A percentile compares a stretch with the other conserved stretches of the same genome.
phyloP scores from a whole-genome alignment of 2,888 invertebrate genomes.

The Nebria brevicollis region DNA sequence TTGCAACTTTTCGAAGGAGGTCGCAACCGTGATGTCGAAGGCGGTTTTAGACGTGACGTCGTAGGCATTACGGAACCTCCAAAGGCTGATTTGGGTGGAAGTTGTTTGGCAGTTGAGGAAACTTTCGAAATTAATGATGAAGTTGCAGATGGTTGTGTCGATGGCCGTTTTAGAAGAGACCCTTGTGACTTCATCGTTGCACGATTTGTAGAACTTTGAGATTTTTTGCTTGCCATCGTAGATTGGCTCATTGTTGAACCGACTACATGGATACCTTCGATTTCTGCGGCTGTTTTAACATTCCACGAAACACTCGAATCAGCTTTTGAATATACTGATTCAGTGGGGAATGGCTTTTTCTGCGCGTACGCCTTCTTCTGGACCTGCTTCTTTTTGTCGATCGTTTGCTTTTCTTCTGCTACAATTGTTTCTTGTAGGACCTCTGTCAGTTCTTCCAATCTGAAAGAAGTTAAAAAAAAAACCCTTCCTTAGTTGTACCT shows the following conservation, averaged over 20 bases:
- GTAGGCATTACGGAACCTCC: not conserved
- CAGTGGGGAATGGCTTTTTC: not conserved
- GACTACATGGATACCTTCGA: conserved; percentile 48
- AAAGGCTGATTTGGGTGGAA: not conserved
- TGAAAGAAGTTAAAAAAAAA: conserved; percentile 38
- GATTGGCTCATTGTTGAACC: not conserved
- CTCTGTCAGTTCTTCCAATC: conserved; percentile 56
- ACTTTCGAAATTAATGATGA: not conserved
- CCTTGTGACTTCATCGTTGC: no score
- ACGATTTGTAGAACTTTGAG: not conserved
- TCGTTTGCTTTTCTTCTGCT: conserved; percentile 37
- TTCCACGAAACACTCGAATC: not conserved
- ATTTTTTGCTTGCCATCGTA: not conserved
- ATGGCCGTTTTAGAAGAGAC: not conserved
- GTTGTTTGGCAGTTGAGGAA: not conserved
- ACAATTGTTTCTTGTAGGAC: conserved; percentile 57
- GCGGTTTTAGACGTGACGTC: not conserved
- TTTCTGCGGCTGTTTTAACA: conserved; percentile 49
- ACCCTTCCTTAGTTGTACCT: not conserved
- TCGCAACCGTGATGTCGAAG: not conserved
- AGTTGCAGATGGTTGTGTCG: not conserved
- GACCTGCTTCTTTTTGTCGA: conserved; percentile 47
- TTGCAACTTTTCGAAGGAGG: conserved; percentile 4
- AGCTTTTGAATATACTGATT: conserved; percentile 22
- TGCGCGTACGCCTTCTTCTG: not conserved